Percentiles rank a stretch among this genome's conserved stretches.
These are phyloP conservation scores for Hyles vespertilio DNA, from an alignment of 1,140 invertebrate genomes.

Conservation along the genomic window DNA sequence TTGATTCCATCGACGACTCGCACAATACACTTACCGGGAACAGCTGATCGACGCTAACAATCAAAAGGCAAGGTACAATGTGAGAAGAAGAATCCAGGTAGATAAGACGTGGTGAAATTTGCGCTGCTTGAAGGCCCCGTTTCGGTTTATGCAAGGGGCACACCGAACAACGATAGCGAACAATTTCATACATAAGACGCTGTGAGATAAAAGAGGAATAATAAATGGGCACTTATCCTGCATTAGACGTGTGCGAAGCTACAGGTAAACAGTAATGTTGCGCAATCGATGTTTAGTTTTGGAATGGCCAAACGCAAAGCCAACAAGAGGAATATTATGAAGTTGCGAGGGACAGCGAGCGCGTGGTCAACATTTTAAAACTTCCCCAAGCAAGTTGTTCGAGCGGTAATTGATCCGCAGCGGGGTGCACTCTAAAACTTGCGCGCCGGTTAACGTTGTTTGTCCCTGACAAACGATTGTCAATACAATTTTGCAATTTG, in stretches of 20 bases:
- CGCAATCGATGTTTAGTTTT: neutral
- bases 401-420: slow-evolving; percentile 31
- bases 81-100: slow-evolving; percentile 18
- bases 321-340: neutral
- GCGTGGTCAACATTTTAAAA: slow-evolving; percentile 41
- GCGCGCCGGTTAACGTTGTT: slow-evolving; percentile 28
- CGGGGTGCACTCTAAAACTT: slow-evolving; percentile 26
- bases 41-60: slow-evolving; percentile 39
- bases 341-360: slow-evolving; percentile 9
- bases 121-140: neutral
- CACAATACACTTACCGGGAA: slow-evolving; percentile 34
- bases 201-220: too few species aligned
- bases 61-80: slow-evolving; percentile 4
- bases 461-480: slow-evolving; percentile 19
- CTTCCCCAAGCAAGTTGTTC: slow-evolving; percentile 27
- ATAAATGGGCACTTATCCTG: too few species aligned
- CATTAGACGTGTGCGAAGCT: too few species aligned
- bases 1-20: slow-evolving; percentile 1
- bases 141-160: too few species aligned
- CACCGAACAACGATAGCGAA: too few species aligned
- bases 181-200: too few species aligned
- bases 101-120: slow-evolving; percentile 5
- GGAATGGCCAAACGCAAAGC: neutral
- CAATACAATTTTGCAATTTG: too few species aligned
- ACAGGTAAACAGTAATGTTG: too few species aligned